phyloP scores from a whole-genome alignment of 2,888 invertebrate species.

The Dendrolimus pini region DNA sequence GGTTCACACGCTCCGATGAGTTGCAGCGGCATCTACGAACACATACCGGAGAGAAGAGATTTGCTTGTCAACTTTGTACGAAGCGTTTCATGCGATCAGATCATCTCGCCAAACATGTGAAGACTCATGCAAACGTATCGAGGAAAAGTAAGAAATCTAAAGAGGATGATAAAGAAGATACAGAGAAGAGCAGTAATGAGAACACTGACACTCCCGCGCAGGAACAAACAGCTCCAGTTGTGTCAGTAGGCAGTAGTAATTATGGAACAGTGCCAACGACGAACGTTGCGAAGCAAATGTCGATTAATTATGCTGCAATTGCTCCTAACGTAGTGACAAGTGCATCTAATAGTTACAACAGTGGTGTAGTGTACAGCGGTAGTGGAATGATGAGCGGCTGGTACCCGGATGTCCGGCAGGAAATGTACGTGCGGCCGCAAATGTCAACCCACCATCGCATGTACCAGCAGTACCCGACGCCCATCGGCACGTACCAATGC shows the following conservation, averaged over 20 bases:
- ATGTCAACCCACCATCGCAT: conserved; percentile 44
- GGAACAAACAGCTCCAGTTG: conserved; percentile 14
- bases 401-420: conserved; percentile 57
- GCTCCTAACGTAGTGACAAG: conserved; percentile 38
- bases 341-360: conserved; percentile 35
- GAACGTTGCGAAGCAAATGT: conserved; percentile 28
- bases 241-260: conserved; percentile 43
- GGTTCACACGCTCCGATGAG: conserved; percentile 95
- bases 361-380: conserved; percentile 37
- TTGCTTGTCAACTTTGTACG: conserved; percentile 89
- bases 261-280: conserved; percentile 48
- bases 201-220: conserved; percentile 25
- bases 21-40: conserved; percentile 92
- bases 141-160: conserved; percentile 65
- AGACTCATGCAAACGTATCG: conserved; percentile 86
- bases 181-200: conserved; percentile 29
- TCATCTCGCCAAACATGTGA: conserved; percentile 94
- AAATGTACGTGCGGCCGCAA: conserved; percentile 45
- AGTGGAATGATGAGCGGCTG: conserved; percentile 47
- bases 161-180: conserved; percentile 61
- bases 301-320: conserved; percentile 27
- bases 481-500: conserved; percentile 60
- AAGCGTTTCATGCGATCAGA: conserved; percentile 96
- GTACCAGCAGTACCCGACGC: conserved; percentile 58
- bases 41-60: conserved; percentile 93